phyloP scores from a whole-genome alignment of 2,888 invertebrate genomes.

The Amphiduros pacificus region DNA sequence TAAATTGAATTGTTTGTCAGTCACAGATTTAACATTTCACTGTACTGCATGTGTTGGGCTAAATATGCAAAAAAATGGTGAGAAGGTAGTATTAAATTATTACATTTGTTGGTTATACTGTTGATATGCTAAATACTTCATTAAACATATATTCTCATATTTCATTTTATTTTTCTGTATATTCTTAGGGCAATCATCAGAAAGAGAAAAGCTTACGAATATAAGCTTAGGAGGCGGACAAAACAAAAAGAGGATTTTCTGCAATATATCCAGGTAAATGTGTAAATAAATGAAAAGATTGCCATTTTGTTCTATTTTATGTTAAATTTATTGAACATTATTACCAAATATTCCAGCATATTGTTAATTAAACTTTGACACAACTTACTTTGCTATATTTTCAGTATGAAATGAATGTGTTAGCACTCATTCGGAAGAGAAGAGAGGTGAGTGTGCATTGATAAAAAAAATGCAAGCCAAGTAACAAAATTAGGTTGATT shows the following conservation, averaged over 20 bases:
- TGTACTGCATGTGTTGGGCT: no score
- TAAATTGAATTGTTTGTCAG: no score
- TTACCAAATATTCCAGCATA: neutral
- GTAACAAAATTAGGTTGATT: no score
- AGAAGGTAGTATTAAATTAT: no score
- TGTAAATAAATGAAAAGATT: neutral
- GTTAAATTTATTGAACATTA: neutral
- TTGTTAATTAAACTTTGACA: neutral
- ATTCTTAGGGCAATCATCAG: constrained; percentile 68
- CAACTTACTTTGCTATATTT: neutral
- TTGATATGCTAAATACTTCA: no score
- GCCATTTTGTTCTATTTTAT: neutral
- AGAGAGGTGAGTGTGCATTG: constrained; percentile 59
- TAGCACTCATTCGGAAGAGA: constrained; percentile 69
- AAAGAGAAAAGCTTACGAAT: constrained; percentile 73
- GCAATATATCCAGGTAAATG: constrained; percentile 59
- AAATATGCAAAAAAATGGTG: no score
- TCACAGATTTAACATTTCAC: no score
- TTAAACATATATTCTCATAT: neutral
- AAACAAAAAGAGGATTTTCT: constrained; percentile 70
- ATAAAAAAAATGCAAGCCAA: no score
- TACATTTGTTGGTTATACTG: no score
- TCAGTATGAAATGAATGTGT: constrained; percentile 70
- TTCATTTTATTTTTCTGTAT: neutral
- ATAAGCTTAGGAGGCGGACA: constrained; percentile 70